Evolutionary conservation across 2,113 vertebrate genomes (phyloP).

Genomic region (Chlorodrepanis virens): DNA sequence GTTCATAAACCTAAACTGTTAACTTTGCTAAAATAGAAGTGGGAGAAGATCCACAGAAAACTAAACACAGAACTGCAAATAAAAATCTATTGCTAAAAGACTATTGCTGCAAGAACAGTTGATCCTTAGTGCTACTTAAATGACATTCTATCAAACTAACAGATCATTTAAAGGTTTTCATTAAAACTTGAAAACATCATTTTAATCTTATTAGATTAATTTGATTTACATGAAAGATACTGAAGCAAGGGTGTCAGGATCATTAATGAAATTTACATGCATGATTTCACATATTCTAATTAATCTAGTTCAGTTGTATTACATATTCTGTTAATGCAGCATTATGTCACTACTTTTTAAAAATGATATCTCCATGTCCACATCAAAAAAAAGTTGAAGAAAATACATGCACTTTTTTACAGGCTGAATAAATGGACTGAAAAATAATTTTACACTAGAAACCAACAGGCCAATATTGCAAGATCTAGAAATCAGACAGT

Average conservation of each 20-base stretch:
- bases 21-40: background rate
- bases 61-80: background rate
- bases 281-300: background rate
- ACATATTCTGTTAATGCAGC: background rate
- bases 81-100: background rate
- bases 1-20: background rate
- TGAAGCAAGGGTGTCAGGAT: background rate
- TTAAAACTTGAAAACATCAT: background rate
- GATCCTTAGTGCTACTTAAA: background rate
- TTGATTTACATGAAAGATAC: background rate
- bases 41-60: background rate
- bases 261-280: background rate
- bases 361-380: background rate
- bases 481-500: background rate
- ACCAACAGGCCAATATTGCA: background rate
- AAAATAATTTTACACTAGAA: background rate
- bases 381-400: background rate
- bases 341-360: background rate
- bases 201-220: background rate
- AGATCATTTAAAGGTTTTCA: background rate
- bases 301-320: background rate
- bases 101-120: background rate
- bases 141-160: background rate
- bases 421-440: background rate
- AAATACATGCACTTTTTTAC: background rate